These are phyloP conservation scores for Girardinichthys multiradiatus DNA, from an alignment of 2,113 vertebrate species.

Conservation along the genomic window DNA sequence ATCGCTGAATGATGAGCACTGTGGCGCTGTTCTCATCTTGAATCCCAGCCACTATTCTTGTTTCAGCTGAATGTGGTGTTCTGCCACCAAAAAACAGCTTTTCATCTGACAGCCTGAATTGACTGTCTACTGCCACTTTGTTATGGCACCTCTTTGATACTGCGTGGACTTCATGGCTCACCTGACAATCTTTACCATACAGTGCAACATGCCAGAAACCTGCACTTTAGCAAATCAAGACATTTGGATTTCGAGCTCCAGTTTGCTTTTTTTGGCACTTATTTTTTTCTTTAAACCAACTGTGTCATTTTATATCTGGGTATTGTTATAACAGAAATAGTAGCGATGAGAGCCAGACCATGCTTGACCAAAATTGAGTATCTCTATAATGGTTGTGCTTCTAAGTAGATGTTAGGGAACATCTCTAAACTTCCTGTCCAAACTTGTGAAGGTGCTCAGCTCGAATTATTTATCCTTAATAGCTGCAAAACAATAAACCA, in stretches of 20 bases:
- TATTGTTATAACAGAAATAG: slow-evolving; percentile 19
- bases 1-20: slow-evolving; percentile 3
- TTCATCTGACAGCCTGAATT: slow-evolving; percentile 28
- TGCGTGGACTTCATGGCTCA: slow-evolving; percentile 34
- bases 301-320: slow-evolving; percentile 12
- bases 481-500: slow-evolving; percentile 15
- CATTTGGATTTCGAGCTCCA: slow-evolving; percentile 27
- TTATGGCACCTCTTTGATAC: slow-evolving; percentile 15
- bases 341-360: slow-evolving; percentile 9
- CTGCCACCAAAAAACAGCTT: slow-evolving; percentile 15
- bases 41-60: slow-evolving; percentile 28
- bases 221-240: slow-evolving; percentile 76
- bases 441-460: slow-evolving; percentile 38
- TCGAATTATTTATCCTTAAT: slow-evolving; percentile 3
- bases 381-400: background rate
- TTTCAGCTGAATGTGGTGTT: slow-evolving; percentile 5
- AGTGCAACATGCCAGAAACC: slow-evolving; percentile 56
- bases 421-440: slow-evolving; percentile 6
- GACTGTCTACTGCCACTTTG: slow-evolving; percentile 1
- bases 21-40: slow-evolving; percentile 16
- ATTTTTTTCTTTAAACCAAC: background rate
- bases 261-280: background rate
- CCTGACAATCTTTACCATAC: slow-evolving; percentile 68
- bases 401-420: background rate
- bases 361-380: slow-evolving; percentile 17